Conservation (phyloP, 1,140 invertebrate genomes). For the Euglossa dilemma region DNA sequence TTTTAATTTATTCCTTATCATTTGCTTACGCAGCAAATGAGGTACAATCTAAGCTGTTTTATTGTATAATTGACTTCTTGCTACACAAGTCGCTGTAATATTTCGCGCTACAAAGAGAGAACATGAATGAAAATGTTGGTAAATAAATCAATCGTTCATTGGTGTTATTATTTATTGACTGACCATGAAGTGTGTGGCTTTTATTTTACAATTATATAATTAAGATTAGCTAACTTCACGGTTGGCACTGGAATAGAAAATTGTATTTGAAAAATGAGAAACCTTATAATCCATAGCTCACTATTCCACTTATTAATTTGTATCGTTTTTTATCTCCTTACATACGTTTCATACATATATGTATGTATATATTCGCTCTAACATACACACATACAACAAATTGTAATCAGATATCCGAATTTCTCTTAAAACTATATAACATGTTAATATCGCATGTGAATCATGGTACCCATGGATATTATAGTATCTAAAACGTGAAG, state of each 20-base stretch:
- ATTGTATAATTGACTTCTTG: background rate
- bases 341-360: background rate
- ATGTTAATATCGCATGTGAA: conserved; percentile 15
- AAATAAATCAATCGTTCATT: background rate
- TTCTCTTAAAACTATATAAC: conserved; percentile 32
- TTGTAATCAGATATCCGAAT: conserved; percentile 14
- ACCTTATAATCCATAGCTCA: background rate
- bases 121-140: conserved; percentile 3
- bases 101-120: background rate
- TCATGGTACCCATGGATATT: background rate
- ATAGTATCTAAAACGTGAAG: conserved; percentile 15
- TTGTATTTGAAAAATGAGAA: conserved; percentile 32
- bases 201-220: conserved; percentile 35
- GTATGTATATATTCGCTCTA: conserved; percentile 4
- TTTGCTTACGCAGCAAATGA: conserved; percentile 16
- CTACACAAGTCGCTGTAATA: background rate
- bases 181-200: background rate
- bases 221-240: background rate
- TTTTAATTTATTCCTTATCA: background rate
- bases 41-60: background rate
- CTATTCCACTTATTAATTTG: conserved; percentile 14
- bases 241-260: conserved; percentile 37
- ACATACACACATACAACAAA: conserved; percentile 32
- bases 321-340: background rate
- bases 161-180: conserved; percentile 18